phyloP scores from a whole-genome alignment of 2,797 vertebrate species.

The Austrolebias charrua region DNA sequence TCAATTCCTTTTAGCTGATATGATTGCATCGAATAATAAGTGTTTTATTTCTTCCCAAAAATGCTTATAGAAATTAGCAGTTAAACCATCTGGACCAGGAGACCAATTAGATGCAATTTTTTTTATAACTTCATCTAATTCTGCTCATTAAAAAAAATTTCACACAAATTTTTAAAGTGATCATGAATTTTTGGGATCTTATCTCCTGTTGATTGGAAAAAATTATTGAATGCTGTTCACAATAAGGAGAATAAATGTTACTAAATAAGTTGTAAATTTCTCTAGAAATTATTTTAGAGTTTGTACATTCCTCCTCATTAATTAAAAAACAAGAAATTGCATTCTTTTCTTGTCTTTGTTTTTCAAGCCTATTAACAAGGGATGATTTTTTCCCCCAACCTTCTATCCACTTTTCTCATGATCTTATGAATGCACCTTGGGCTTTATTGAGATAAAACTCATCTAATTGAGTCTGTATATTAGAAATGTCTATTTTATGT shows the following conservation, averaged over 20 bases:
- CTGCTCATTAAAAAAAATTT: not conserved
- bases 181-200: not conserved
- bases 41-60: constrained; percentile 2
- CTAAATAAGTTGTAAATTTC: not conserved
- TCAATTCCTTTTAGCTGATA: not conserved
- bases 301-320: not conserved
- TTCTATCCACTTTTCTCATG: not conserved
- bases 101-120: not conserved
- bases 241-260: not conserved
- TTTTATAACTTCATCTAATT: not conserved
- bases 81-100: constrained; percentile 4
- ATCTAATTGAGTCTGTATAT: not conserved
- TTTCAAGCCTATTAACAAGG: not conserved
- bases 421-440: not conserved
- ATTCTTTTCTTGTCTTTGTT: not conserved
- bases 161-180: not conserved
- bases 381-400: not conserved
- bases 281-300: not conserved
- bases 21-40: not conserved
- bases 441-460: not conserved
- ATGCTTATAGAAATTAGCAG: constrained; percentile 3
- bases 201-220: not conserved
- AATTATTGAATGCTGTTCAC: not conserved
- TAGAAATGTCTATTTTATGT: not conserved
- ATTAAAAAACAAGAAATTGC: not conserved